A percentile compares a stretch with the other conserved stretches of the same genome.
Evolutionary conservation across 2,888 invertebrate species (phyloP).

Genomic region (Erebia epiphron): DNA sequence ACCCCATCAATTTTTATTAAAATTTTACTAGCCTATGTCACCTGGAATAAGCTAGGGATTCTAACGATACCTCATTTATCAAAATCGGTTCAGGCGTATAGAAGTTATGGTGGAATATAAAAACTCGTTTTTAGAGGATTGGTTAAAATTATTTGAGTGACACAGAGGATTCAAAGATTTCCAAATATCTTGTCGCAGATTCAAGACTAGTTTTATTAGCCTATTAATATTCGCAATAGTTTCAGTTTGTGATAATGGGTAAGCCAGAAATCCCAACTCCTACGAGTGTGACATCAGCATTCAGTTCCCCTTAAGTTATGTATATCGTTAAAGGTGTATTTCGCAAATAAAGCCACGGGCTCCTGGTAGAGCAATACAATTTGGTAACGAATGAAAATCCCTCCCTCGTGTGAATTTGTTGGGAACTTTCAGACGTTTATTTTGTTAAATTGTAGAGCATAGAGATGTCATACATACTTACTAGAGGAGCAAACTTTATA

Average conservation of each 20-base stretch:
- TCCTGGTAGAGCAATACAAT: slow-evolving; percentile 1
- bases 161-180: too few species aligned
- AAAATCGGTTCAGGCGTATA: too few species aligned
- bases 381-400: slow-evolving; percentile 23
- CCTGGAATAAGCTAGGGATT: too few species aligned
- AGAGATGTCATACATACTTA: background rate
- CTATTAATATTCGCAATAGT: too few species aligned
- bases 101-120: too few species aligned
- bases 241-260: too few species aligned
- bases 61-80: too few species aligned
- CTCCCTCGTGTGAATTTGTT: slow-evolving; percentile 35
- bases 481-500: background rate
- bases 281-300: background rate
- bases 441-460: slow-evolving; percentile 31
- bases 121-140: too few species aligned
- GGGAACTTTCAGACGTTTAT: slow-evolving; percentile 31
- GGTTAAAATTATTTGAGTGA: too few species aligned
- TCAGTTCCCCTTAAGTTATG: too few species aligned
- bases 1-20: too few species aligned
- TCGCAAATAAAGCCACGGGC: slow-evolving; percentile 5
- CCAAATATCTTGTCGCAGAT: background rate
- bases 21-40: too few species aligned
- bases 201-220: background rate
- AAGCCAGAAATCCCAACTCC: background rate
- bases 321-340: slow-evolving; percentile 8